Evolutionary conservation across 2,888 invertebrate species (phyloP), one percentile per base, ranked within the genome.

Genomic region (Stenotaenia linearis): DNA sequence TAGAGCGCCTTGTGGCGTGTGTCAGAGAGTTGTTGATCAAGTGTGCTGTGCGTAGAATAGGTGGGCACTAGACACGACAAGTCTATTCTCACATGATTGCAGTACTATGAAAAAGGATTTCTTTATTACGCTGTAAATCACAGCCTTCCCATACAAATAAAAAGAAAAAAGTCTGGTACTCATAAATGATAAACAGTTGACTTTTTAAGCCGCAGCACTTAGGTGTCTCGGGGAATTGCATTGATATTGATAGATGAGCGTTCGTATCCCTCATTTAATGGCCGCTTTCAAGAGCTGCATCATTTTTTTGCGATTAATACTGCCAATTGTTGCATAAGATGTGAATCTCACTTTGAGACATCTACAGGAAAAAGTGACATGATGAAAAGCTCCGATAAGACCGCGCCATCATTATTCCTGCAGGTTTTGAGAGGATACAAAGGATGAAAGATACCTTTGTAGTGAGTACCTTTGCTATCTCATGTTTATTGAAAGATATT

Each of bases 111-210:
- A 69, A 69, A 69, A 69, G 45, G 69, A 69, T 69, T 69, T 28
- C 28, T 69, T 69, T 69, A 69, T 69, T 69, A 69, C 69, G 69
- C n/a, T 25, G 69, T 69, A 69, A 69, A 69, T 69, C 7, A 69
- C 69, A 69, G 25, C 2, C 28, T 10, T 4, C 61, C 25, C 61
- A 15, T 12, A 28, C 69, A 28, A 69, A 69, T 69, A 25, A 69
- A 69, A 25, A 23, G 25, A 15, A 40, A 45, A n/a, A 45, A 32
- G 32, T 9, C 9, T 25, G 69, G 28, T 69, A 28, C 69, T 69
- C 69, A 28, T 69, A 69, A 69, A 69, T 69, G 69, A 69, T 69
- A 69, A 69, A 69, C 69, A 69, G 10, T 23, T 69, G 69, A 69
- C 69, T 69, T 25, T 69, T 69, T 28, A 28, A 28, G 69, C 25